These are phyloP conservation scores for Tolmerus cingulatus DNA, from an alignment of 2,888 invertebrate species.

Conservation along the genomic window DNA sequence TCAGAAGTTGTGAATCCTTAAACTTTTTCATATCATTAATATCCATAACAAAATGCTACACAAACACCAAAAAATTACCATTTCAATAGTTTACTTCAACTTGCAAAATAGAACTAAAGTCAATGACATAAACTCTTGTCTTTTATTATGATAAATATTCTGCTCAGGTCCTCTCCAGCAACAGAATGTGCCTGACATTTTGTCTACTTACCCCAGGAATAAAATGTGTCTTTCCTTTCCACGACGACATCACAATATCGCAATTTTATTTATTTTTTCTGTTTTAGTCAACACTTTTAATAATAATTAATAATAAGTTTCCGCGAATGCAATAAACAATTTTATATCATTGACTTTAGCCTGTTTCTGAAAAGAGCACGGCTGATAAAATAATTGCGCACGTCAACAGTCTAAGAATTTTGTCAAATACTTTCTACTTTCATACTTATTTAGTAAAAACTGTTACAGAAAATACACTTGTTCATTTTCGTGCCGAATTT, in stretches of 20 bases:
- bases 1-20: slow-evolving; percentile 26
- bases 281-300: not conserved
- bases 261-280: not conserved
- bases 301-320: not conserved
- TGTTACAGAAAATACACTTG: not conserved
- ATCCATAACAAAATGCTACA: slow-evolving; percentile 57
- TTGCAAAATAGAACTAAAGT: slow-evolving; percentile 10
- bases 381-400: slow-evolving; percentile 25
- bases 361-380: slow-evolving; percentile 30
- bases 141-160: not conserved
- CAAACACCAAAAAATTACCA: slow-evolving; percentile 56
- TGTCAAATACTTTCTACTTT: not conserved
- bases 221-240: not conserved
- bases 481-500: not conserved
- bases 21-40: slow-evolving; percentile 38
- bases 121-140: slow-evolving; percentile 18
- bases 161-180: not conserved
- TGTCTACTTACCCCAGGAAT: slow-evolving; percentile 16
- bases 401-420: not conserved
- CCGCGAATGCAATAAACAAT: not conserved
- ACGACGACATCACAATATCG: not conserved
- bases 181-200: not conserved
- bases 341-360: slow-evolving; percentile 34
- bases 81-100: slow-evolving; percentile 48
- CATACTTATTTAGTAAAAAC: not conserved